These are phyloP conservation scores for Epinephelus lanceolatus DNA, from an alignment of 2,113 vertebrate genomes.

Conservation along the genomic window DNA sequence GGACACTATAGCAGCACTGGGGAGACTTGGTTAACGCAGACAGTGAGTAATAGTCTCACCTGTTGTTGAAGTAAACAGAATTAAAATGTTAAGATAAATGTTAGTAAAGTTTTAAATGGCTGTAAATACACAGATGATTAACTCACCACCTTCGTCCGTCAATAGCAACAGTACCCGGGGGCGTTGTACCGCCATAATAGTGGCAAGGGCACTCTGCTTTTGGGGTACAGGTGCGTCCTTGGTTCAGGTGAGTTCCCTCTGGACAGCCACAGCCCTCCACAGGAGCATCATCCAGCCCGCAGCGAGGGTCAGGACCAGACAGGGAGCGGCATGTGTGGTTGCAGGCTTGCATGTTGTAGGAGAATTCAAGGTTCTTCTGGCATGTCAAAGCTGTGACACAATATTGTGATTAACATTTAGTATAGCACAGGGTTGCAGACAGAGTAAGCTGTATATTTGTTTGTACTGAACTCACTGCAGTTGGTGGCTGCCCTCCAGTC, in stretches of 20 bases:
- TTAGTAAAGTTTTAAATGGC: not conserved
- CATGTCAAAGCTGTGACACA: slow-evolving; percentile 71
- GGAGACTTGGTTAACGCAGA: not conserved
- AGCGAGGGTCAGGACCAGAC: slow-evolving; percentile 71
- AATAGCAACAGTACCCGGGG: slow-evolving; percentile 65
- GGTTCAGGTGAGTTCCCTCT: slow-evolving; percentile 71
- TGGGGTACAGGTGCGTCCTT: slow-evolving; percentile 54
- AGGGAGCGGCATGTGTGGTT: slow-evolving; percentile 79
- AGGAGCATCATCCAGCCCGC: slow-evolving; percentile 55
- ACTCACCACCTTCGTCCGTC: slow-evolving; percentile 79
- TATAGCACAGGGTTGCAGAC: not conserved
- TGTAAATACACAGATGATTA: not conserved
- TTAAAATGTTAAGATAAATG: not conserved
- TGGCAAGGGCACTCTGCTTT: slow-evolving; percentile 69
- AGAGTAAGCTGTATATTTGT: not conserved
- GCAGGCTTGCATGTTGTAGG: slow-evolving; percentile 69
- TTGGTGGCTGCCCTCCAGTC: slow-evolving; percentile 79
- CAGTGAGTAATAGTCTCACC: not conserved
- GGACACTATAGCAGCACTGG: not conserved
- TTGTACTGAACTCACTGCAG: slow-evolving; percentile 78
- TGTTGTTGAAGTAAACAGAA: not conserved
- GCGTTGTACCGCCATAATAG: slow-evolving; percentile 15
- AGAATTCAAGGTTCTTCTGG: slow-evolving; percentile 75
- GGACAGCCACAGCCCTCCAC: slow-evolving; percentile 83
- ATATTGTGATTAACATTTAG: not conserved